Evolutionary conservation across 2,797 vertebrate species (phyloP), one percentile per base, ranked within the genome.

Genomic region (Argentina silus): DNA sequence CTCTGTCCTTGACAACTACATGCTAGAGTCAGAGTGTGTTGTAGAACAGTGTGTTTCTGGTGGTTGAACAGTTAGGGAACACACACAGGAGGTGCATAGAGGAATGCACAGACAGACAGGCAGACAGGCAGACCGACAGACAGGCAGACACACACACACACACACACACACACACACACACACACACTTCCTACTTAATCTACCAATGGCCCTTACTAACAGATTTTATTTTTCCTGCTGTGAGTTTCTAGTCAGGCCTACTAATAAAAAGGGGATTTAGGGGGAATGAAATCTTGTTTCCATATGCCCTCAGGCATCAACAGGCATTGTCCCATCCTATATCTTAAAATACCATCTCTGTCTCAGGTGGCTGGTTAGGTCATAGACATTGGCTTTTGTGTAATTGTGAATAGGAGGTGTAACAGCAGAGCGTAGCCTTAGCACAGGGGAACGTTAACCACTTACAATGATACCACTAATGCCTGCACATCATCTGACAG

Each of bases 271-370:
- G 69, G 71, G 86, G 81, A 91, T 87, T 86, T 88, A 74, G 57
- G 71, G 77, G 68, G 82, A 90, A 86, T 89, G 89, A 89, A 90
- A 86, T 67, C 61, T 61, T 72, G 72, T 84, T 85, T 85, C 87
- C 83, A 79, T 88, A 87, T 89, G 88, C 79, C 84, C 70, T 76
- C 65, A 78, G 78, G 78, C 85, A 91, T 90, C 83, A 86, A 90
- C 84, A 83, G 78, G 79, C 72, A 19, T 71, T 72, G 81, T 87
- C 56, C 80, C 83, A 87, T 87, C 81, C 83, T 76, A 67, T 43
- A 69, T 75, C 90, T 91, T 90, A 91, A 92, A 92, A 91, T 76
- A 76, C 42, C 17, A 12, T n/a, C 36, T 75, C 42, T 15, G 12
- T 67, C 48, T 67, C 21, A 53, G 44, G 14, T n/a, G 43, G 23